A percentile compares a stretch with the other conserved stretches of the same genome.
Evolutionary conservation across 2,888 invertebrate genomes (phyloP).

Genomic region (Caenorhabditis parvicauda): DNA sequence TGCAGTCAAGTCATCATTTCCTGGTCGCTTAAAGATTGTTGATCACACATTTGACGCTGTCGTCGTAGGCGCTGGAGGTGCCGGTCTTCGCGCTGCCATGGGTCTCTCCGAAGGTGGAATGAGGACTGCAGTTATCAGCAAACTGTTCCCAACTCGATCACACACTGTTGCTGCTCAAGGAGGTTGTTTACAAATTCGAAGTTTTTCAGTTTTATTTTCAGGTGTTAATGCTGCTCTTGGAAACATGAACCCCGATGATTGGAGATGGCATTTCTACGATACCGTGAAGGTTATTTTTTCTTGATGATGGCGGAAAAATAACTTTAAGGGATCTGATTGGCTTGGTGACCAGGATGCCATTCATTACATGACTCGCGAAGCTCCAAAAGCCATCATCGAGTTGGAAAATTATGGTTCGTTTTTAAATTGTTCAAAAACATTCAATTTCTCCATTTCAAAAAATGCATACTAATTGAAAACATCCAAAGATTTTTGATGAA

Average conservation of each 20-base stretch:
- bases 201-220: neutral
- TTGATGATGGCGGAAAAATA: neutral
- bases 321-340: constrained; percentile 83
- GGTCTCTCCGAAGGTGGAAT: constrained; percentile 93
- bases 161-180: constrained; percentile 98
- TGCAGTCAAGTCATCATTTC: too few relatives aligned
- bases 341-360: constrained; percentile 95
- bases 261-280: constrained; percentile 90
- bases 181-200: constrained; percentile 66
- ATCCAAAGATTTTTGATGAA: too few relatives aligned
- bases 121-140: constrained; percentile 93
- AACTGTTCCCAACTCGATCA: constrained; percentile 89
- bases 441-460: too few relatives aligned
- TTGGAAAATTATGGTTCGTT: constrained; percentile 77
- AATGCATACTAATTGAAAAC: too few relatives aligned
- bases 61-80: constrained; percentile 95
- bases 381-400: constrained; percentile 66
- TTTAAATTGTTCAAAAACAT: neutral
- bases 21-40: too few relatives aligned
- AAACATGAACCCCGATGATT: constrained; percentile 87
- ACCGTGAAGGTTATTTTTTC: constrained; percentile 54
- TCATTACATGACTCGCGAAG: constrained; percentile 85
- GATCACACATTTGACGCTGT: constrained; percentile 93
- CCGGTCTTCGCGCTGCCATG: constrained; percentile 92
- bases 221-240: constrained; percentile 94